Conservation (phyloP, 2,797 vertebrate genomes). For the Muscicapa comitata region DNA sequence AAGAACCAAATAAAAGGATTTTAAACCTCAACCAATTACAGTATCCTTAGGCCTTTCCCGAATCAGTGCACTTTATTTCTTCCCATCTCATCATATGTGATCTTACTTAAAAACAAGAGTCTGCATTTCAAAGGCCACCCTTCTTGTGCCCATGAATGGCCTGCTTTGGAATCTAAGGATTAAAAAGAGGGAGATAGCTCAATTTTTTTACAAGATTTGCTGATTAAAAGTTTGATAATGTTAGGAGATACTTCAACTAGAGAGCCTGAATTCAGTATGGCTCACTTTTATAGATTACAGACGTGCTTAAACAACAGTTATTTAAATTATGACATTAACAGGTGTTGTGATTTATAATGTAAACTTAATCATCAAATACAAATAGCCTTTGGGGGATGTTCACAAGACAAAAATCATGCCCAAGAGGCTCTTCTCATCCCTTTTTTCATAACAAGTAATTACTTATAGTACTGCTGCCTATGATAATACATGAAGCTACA, state of each 20-base stretch:
- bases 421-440: background rate
- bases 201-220: slow-evolving; percentile 13
- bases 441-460: slow-evolving; percentile 22
- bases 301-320: background rate
- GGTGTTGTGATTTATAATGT: slow-evolving; percentile 48
- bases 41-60: slow-evolving; percentile 58
- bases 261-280: background rate
- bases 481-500: background rate
- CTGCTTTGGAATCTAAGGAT: slow-evolving; percentile 33
- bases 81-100: slow-evolving; percentile 53
- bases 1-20: slow-evolving; percentile 64
- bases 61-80: slow-evolving; percentile 54
- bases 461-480: background rate
- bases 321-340: slow-evolving; percentile 37
- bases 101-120: slow-evolving; percentile 35
- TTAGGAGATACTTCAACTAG: background rate
- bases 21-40: slow-evolving; percentile 67
- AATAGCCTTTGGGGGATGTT: slow-evolving; percentile 2
- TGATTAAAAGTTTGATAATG: slow-evolving; percentile 50
- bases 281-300: slow-evolving; percentile 25
- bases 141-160: slow-evolving; percentile 30
- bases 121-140: slow-evolving; percentile 51
- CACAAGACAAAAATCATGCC: slow-evolving; percentile 34
- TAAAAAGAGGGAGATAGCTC: slow-evolving; percentile 23
- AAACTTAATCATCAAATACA: slow-evolving; percentile 55